A percentile compares a stretch with the other conserved stretches of the same genome.
Conservation (phyloP, 2,888 invertebrate genomes). For the Acheta domesticus region DNA sequence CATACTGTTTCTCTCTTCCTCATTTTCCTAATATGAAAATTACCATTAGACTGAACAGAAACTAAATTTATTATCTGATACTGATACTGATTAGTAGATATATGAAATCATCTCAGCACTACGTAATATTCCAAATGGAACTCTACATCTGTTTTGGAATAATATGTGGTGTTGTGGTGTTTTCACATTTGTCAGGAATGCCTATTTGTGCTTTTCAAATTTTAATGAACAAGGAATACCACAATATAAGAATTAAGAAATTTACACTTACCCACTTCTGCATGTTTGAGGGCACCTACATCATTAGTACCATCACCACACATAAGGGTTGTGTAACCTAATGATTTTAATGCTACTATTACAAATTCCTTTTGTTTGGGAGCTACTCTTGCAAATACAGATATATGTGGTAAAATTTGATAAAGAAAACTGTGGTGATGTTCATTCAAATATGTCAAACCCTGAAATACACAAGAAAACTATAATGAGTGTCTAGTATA, state of each 20-base stretch:
- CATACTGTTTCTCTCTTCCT: too few relatives aligned
- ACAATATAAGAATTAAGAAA: conserved; percentile 23
- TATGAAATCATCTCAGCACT: too few relatives aligned
- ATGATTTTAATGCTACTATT: conserved; percentile 79
- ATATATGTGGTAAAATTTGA: conserved; percentile 76
- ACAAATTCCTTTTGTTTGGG: conserved; percentile 98
- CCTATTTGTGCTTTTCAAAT: too few relatives aligned
- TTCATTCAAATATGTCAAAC: conserved; percentile 66
- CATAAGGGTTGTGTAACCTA: conserved; percentile 92
- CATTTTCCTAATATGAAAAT: too few relatives aligned
- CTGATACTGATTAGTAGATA: too few relatives aligned
- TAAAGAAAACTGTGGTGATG: conserved; percentile 61
- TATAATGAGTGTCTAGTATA: too few relatives aligned
- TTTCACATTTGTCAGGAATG: too few relatives aligned
- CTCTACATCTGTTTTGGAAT: too few relatives aligned
- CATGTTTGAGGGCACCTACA: conserved; percentile 97
- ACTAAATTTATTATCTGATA: too few relatives aligned
- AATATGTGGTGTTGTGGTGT: too few relatives aligned
- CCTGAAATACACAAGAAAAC: conserved; percentile 46
- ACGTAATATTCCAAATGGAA: too few relatives aligned
- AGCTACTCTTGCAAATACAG: conserved; percentile 93
- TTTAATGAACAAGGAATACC: conserved; percentile 19
- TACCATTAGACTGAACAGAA: too few relatives aligned
- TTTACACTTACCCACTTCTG: conserved; percentile 71
- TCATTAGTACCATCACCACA: conserved; percentile 99